Percentiles rank a stretch among this genome's conserved stretches.
Conservation (phyloP, 2,797 vertebrate genomes). For the Lacerta viridis region DNA sequence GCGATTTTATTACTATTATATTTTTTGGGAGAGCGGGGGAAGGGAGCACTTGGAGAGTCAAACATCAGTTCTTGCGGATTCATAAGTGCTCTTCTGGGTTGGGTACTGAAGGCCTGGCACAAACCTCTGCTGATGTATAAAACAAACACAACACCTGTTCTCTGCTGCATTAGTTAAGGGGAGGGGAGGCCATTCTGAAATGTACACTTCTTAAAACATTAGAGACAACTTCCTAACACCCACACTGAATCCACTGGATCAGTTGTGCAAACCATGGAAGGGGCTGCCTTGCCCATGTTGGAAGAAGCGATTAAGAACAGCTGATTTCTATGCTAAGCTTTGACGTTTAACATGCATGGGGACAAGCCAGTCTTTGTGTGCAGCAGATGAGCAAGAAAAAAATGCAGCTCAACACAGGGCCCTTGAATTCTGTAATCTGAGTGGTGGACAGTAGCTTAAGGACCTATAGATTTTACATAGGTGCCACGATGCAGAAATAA, state of each 20-base stretch:
- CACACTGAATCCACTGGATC: background rate
- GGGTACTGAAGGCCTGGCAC: background rate
- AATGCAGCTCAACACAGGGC: background rate
- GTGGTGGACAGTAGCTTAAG: conserved; percentile 16
- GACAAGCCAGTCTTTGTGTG: background rate
- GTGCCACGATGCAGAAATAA: background rate
- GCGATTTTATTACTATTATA: conserved; percentile 31
- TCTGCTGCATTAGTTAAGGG: background rate
- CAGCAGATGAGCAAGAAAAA: background rate
- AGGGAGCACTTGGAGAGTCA: conserved; percentile 54
- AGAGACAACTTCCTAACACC: conserved; percentile 12
- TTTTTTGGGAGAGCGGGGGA: too few species aligned
- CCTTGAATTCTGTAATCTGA: background rate
- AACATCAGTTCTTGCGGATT: conserved; percentile 51
- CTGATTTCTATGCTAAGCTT: background rate
- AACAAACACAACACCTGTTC: conserved; percentile 19
- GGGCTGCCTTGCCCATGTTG: background rate
- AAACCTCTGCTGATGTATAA: conserved; percentile 17
- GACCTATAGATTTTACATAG: conserved; percentile 16
- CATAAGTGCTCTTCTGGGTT: conserved; percentile 39
- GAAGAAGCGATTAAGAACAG: background rate
- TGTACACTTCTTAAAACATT: background rate
- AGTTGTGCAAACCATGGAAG: conserved; percentile 15
- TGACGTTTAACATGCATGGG: background rate
- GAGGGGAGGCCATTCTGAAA: background rate